Evolutionary conservation across 1,140 invertebrate genomes (phyloP).

Genomic region (Drosophila jambulina): DNA sequence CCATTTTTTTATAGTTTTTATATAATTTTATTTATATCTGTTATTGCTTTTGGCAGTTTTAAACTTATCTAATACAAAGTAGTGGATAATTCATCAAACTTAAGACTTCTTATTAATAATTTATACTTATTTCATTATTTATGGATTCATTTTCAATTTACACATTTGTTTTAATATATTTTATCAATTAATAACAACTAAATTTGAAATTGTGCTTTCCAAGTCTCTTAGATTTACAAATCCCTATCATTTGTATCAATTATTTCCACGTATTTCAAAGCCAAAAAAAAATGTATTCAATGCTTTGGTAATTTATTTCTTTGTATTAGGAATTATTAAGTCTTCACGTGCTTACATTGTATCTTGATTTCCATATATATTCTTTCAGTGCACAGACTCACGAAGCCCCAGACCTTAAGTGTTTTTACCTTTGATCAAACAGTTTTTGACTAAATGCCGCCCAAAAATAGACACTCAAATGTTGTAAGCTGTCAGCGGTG

Average conservation of each 20-base stretch:
- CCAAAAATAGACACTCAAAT: conserved; percentile 62
- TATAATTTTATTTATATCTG: too few relatives aligned
- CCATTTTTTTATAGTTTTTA: background rate
- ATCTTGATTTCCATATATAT: conserved; percentile 26
- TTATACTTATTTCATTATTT: background rate
- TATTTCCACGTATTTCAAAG: background rate
- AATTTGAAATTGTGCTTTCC: rapidly evolving
- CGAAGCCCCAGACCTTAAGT: conserved; percentile 32
- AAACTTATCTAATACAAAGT: background rate
- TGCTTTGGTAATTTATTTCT: background rate
- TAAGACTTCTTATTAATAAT: too few relatives aligned
- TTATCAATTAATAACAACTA: background rate
- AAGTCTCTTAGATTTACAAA: background rate
- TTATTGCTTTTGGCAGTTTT: background rate
- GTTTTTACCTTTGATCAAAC: conserved; percentile 58
- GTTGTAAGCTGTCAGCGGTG: conserved; percentile 60
- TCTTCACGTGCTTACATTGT: background rate
- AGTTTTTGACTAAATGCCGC: conserved; percentile 55
- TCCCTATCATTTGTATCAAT: background rate
- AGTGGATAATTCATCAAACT: background rate
- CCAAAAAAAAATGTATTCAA: rapidly evolving
- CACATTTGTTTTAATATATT: background rate
- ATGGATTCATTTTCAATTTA: background rate
- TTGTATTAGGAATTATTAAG: background rate
- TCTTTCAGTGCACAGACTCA: conserved; percentile 17